Evolutionary conservation across 2,797 vertebrate genomes (phyloP), one percentile per base, ranked within the genome.

Genomic region (Tachyglossus aculeatus): DNA sequence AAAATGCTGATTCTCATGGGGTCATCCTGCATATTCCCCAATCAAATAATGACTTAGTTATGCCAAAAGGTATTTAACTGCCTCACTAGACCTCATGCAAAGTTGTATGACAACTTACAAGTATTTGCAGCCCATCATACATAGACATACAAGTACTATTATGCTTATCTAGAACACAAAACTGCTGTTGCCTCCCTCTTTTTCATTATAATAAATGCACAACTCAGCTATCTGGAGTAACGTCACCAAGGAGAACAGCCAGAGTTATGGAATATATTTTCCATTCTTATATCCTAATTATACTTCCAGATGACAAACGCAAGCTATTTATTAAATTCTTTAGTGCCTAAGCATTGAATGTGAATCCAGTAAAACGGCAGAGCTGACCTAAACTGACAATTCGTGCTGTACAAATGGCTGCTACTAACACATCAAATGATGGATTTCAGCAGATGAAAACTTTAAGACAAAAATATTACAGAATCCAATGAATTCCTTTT

Each of bases 1-100:
- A 27, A 48, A 56, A 32, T 18, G 74, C 60, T 68, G 48, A 67
- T 47, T 22, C 9, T 22, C 16, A 65, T 56, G 33, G 68, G 67
- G 82, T n/a, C n/a, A 66, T 51, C 58, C 67, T 9, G 14, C 27
- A 47, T 44, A 67, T 78, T 66, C 79, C 64, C 52, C 61, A 4
- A 64, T 66, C 33, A 71, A 52, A 80, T 32, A 78, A 33, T 51
- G 53, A 43, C 10, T 77, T 81, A 77, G 14, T 78, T 87, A 68
- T 67, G 64, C 66, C 67, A 74, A 60, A 77, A 67, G 74, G 66
- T 32, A 68, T 50, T 39, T 60, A 40, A 53, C 64, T 83, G 71
- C 71, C 62, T 74, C 74, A 59, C 53, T 64, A 62, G 70, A 80
- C 79, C 67, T 7, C 78, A n/a, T n/a, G 34, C 38, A 66, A 36